phyloP scores from a whole-genome alignment of 2,797 vertebrate genomes.

The Liasis olivaceus region DNA sequence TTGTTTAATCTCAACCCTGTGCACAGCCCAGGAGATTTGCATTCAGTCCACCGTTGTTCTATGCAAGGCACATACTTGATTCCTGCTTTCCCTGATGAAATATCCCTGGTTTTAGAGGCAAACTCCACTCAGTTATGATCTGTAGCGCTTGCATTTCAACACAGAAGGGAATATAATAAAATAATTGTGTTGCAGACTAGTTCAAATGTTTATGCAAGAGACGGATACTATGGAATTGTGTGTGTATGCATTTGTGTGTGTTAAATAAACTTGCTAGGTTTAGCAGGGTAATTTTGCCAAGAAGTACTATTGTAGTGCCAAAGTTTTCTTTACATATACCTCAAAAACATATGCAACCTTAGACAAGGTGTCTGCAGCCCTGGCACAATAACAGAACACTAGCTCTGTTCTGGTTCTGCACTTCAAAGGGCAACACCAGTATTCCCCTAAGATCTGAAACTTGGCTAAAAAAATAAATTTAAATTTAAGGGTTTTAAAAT shows the following conservation, averaged over 20 bases:
- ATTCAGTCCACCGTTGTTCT: background rate
- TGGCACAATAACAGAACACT: background rate
- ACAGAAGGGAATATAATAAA: background rate
- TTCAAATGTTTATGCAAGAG: background rate
- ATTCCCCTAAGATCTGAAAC: background rate
- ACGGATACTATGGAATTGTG: background rate
- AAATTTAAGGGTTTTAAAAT: background rate
- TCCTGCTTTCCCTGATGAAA: background rate
- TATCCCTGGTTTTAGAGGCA: background rate
- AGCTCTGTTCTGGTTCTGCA: background rate
- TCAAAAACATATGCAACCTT: background rate
- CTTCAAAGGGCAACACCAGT: background rate
- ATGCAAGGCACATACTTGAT: background rate
- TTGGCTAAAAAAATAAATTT: background rate
- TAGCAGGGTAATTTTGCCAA: background rate
- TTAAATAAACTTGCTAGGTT: background rate
- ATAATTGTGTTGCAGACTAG: background rate
- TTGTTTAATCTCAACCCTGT: background rate
- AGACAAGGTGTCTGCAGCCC: background rate
- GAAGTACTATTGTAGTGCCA: background rate
- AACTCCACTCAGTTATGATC: background rate
- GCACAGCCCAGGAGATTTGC: background rate
- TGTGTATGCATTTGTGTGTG: background rate
- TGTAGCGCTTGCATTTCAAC: background rate
- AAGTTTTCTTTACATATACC: background rate